Evolutionary conservation across 2,797 vertebrate species (phyloP), one percentile per base, ranked within the genome.

Genomic region (Muscicapa comitata): DNA sequence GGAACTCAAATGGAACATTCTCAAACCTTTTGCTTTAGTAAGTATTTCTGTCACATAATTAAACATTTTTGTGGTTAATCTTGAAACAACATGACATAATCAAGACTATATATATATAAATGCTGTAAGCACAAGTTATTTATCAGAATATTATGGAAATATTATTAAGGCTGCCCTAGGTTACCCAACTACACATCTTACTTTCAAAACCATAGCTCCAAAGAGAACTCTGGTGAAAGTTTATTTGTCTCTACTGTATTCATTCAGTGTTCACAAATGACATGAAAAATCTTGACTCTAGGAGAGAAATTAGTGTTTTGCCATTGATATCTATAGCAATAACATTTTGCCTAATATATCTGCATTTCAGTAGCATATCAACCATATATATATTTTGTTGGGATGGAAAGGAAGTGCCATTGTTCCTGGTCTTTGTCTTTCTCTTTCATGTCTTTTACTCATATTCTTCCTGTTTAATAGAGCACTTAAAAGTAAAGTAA

Each of bases 371-470:
- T 50, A 66, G 11, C 11, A 54, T 26, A 48, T 11, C 5, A 68
- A 62, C 3, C 29, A 51, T 59, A 28, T 74, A 8, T 37, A 33
- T 20, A 5, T 66, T 83, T 58, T 43, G 3, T 7, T 59, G 51
- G 48, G 29, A 55, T 14, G 14, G 38, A 84, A 79, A 73, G 5
- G 16, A 70, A 71, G 3, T 28, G 6, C 1, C 10, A 17, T 29
- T 40, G 8, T 29, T 67, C 9, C 9, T 37, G 19, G 3, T 2
- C 2, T 24, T 17, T 54, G n/a, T 10, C 0, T 15, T 31, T 54
- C 13, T 45, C 25, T 78, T 23, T 15, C 2, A 31, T 40, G 7
- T 50, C 6, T 55, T 78, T 88, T 63, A 31, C 3, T 54, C 0
- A 0, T 37, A 63, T 42, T 17, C 7, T 65, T 83, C 23, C 2